A percentile compares a stretch with the other conserved stretches of the same genome.
Evolutionary conservation across 2,797 vertebrate genomes (phyloP).

Genomic region (Phalanger gymnotis): DNA sequence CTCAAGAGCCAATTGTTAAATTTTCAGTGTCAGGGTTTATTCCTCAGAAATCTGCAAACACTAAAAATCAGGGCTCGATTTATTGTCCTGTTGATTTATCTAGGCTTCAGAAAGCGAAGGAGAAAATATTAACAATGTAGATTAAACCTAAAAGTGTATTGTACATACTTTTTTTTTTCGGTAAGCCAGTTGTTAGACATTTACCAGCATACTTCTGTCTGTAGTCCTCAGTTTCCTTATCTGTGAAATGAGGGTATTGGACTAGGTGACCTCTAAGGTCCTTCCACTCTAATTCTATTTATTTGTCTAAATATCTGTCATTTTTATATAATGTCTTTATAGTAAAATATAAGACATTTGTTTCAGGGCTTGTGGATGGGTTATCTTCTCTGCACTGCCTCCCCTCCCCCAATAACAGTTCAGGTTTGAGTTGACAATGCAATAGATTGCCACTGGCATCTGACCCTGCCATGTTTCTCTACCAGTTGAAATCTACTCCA

Average conservation of each 20-base stretch:
- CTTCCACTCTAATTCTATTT: neutral
- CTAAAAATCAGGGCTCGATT: neutral
- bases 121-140: neutral
- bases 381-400: neutral
- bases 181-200: neutral
- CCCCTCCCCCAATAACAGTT: neutral
- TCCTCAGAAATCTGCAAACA: neutral
- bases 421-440: slow-evolving; percentile 27
- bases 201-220: neutral
- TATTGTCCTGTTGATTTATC: neutral
- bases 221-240: neutral
- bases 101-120: neutral
- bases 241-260: neutral
- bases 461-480: slow-evolving; percentile 41
- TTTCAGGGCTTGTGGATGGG: slow-evolving; percentile 3
- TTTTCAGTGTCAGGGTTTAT: neutral
- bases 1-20: neutral
- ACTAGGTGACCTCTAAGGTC: neutral
- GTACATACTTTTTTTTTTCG: neutral
- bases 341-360: slow-evolving; percentile 24
- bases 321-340: neutral
- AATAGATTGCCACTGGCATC: slow-evolving; percentile 10
- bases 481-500: slow-evolving; percentile 56
- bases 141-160: neutral
- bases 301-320: neutral